Conservation (phyloP, 2,888 invertebrate genomes). For the Ormyrus thymus region DNA sequence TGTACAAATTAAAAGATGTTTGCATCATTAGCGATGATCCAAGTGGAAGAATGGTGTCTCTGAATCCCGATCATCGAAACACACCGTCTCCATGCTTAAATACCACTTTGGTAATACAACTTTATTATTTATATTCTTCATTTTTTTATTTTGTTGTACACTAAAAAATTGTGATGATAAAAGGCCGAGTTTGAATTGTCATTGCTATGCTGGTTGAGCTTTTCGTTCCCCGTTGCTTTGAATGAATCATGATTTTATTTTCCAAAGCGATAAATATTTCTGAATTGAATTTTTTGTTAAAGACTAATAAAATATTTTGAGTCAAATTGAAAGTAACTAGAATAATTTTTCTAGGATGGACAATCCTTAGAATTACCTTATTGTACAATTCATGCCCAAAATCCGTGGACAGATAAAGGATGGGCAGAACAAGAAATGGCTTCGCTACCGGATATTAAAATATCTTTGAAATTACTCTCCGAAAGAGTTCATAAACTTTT, state of each 20-base stretch:
- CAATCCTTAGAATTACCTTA: slow-evolving; percentile 78
- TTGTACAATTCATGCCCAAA: slow-evolving; percentile 81
- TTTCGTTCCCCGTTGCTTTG: slow-evolving; percentile 62
- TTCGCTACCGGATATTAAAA: slow-evolving; percentile 78
- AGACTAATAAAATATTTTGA: neutral
- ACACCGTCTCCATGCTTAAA: slow-evolving; percentile 77
- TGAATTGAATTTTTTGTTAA: slow-evolving; percentile 13
- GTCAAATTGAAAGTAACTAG: neutral
- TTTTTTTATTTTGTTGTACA: neutral
- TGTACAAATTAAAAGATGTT: slow-evolving; percentile 85
- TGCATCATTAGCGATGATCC: slow-evolving; percentile 84
- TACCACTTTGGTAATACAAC: slow-evolving; percentile 62
- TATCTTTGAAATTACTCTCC: slow-evolving; percentile 80
- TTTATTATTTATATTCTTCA: neutral
- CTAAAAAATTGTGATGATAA: slow-evolving; percentile 50
- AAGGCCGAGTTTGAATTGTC: slow-evolving; percentile 70
- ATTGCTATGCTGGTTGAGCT: slow-evolving; percentile 63
- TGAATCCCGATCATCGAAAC: slow-evolving; percentile 80
- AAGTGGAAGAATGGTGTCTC: slow-evolving; percentile 83
- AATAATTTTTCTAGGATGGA: slow-evolving; percentile 12
- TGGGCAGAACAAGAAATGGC: slow-evolving; percentile 86
- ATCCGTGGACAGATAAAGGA: slow-evolving; percentile 79
- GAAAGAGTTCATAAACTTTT: slow-evolving; percentile 82
- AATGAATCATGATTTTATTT: slow-evolving; percentile 65
- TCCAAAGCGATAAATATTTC: slow-evolving; percentile 61